Base-by-base conservation (phyloP, 2,888 invertebrate species). In the Glaucopsyche alexis region DNA sequence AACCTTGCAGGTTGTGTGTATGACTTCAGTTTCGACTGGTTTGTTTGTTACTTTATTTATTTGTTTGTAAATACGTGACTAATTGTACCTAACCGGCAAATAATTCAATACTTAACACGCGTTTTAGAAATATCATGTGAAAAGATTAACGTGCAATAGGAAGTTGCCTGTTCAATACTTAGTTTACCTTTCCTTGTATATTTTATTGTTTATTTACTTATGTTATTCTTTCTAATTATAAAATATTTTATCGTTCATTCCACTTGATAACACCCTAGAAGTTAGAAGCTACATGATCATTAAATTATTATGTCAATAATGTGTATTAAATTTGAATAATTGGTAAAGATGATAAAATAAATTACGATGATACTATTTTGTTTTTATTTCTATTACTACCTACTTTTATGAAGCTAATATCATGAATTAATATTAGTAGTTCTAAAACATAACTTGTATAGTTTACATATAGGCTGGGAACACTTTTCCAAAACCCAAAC, bases 291-390 rank as follows among this genome's bases (percentile, higher is more conserved):
- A 90, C 87, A 86, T 87, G 89, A 88, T 90, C 91, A 91, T 91
- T 91, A 91, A 93, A 93, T 92, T 92, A 93, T 92, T 92, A 87
- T 91, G 91, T 87, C 87, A 88, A 89, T 91, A 89, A 91, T 89
- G 82, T 91, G 91, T 92, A 93, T 86, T 89, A 87, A 91, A 90
- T 91, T 89, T 76, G 89, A 91, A 87, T 89, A 89, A 89, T 90
- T 91, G 93, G 88, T 91, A 90, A 91, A 87, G 87, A 92, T 88
- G 89, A 90, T 89, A 89, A 91, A 93, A 91, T 92, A 92, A 93
- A 92, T 89, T 90, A 91, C 91, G 88, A 91, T 85, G 86, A 90
- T 85, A 90, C 75, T 75, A 72, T 78, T 80, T 81, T 74, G 80
- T 89, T 89, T 91, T 45, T 72, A 76, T 77, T 45, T 72, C 1